Evolutionary conservation across 2,113 vertebrate genomes (phyloP).

Genomic region (Rissa tridactyla): DNA sequence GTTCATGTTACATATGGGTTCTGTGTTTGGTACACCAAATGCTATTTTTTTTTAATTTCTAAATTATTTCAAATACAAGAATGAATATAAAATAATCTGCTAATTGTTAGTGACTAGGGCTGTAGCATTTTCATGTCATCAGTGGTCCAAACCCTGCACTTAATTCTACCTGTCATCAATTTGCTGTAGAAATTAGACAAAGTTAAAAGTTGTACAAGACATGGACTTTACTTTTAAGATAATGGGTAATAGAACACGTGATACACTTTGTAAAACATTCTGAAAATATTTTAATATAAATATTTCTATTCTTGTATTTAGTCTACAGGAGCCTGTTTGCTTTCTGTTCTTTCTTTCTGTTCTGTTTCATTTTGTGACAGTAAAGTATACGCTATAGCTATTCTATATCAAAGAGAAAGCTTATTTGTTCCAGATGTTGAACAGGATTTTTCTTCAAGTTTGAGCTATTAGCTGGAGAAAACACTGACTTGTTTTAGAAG

Average conservation of each 20-base stretch:
- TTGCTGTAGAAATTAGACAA: background rate
- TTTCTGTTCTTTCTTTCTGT: background rate
- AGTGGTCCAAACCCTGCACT: background rate
- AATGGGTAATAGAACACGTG: background rate
- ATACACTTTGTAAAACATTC: background rate
- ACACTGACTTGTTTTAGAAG: background rate
- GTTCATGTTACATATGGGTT: background rate
- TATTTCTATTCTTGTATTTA: background rate
- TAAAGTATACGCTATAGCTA: fast-evolving
- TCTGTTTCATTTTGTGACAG: background rate
- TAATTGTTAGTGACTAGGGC: background rate
- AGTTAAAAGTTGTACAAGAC: background rate
- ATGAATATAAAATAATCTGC: background rate
- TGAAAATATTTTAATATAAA: background rate
- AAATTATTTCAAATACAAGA: background rate
- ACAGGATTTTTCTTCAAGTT: background rate
- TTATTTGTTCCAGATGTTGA: background rate
- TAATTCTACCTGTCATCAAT: background rate
- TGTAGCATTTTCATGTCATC: background rate
- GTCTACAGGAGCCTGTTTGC: background rate
- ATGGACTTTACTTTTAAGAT: background rate
- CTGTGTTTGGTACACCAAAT: background rate
- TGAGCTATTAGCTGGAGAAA: background rate
- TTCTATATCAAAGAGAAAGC: background rate
- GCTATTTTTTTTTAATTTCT: background rate